Base-by-base conservation (phyloP, 2,797 vertebrate species). In the Coracias cyanogaster region DNA sequence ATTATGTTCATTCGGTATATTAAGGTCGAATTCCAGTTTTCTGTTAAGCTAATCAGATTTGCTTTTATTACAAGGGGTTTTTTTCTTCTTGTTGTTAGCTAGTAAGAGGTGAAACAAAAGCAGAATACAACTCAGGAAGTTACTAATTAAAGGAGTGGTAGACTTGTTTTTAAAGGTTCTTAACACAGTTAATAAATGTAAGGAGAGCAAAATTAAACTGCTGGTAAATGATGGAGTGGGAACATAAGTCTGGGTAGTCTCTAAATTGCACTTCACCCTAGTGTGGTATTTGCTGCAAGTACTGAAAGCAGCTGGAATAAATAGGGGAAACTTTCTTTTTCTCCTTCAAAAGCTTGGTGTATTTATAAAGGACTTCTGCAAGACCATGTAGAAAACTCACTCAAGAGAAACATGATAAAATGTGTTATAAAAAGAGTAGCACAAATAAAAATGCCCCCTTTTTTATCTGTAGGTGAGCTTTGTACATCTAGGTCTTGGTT, bases 51-150 rank as follows among this genome's bases (percentile, higher is more conserved):
- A 4, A 37, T 81, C 52, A 35, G 49, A 25, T 74, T 64, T 78
- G 25, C 61, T 71, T 66, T 60, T 74, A 39, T 67, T 79, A 14
- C 18, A 46, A 54, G 18, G 8, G n/a, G 15, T 9, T 43, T 43
- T 12, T 10, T 16, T 66, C 69, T 64, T 33, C 24, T 67, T 37
- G n/a, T 26, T 89, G 21, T 24, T 88, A 43, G 66, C 79, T 54
- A n/a, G 78, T 71, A 64, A 64, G 66, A 88, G 28, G 18, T 89
- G n/a, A 89, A 85, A 58, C 82, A 77, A 86, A 93, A 91, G 31
- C 28, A 37, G 39, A 87, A 46, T 45, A 17, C 41, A 72, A 12
- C 20, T 61, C 26, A 10, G 57, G 49, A 89, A 89, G 62, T 89
- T 17, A 37, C 49, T 79, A 22, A 86, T 76, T 86, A 62, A 82